Conservation (phyloP, 1,140 invertebrate genomes). For the Pentalonia nigronervosa region DNA sequence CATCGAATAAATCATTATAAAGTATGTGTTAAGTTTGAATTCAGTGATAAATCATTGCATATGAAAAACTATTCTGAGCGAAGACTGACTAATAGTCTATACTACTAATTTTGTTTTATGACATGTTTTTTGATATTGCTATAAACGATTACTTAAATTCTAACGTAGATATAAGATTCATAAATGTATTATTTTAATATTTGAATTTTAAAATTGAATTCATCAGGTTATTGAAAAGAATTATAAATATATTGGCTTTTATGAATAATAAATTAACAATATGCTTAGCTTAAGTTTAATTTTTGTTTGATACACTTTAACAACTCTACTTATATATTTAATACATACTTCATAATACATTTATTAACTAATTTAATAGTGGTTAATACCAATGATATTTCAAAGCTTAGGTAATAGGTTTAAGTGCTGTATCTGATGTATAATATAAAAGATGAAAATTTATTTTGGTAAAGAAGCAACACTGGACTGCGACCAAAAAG, state of each 20-base stretch:
- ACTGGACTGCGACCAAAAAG: conserved; percentile 20
- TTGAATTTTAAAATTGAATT: background rate
- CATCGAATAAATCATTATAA: no score
- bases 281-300: background rate
- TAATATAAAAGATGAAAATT: background rate
- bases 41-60: no score
- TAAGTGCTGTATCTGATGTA: background rate
- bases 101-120: no score
- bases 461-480: conserved; percentile 23
- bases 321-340: background rate
- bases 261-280: background rate
- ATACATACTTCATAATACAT: background rate
- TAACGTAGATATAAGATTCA: no score
- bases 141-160: no score
- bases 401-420: background rate
- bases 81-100: no score
- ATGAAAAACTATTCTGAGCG: no score
- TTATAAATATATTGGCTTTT: background rate
- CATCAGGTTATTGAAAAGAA: background rate
- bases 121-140: no score
- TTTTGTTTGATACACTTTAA: background rate
- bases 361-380: background rate
- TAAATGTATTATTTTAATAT: no score
- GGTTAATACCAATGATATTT: background rate
- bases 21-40: no score